Evolutionary conservation across 2,113 vertebrate genomes (phyloP), one percentile per base, ranked within the genome.

Genomic region (Menura novaehollandiae): DNA sequence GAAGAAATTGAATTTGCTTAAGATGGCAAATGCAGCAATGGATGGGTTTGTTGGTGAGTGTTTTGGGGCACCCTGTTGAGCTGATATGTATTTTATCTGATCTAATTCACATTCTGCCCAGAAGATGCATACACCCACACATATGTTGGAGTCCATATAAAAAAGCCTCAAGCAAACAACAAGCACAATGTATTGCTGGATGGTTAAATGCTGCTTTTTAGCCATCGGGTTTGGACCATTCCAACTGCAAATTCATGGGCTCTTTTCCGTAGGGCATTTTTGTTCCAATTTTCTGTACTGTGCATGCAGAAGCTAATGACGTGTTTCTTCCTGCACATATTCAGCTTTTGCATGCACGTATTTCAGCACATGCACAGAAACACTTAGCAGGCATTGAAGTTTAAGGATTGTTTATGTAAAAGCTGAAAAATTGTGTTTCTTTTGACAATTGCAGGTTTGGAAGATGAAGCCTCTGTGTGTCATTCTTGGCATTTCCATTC

Each of bases 1-100:
- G 77, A 95, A 93, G 92, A 77, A 97, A 93, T 97, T 95, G 89
- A 95, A 97, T 93, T 97, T 92, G 49, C 46, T 96, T 97, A 89
- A 94, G 74, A 83, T 94, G 95, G 83, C 92, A 96, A 90, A 96
- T 60, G 85, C 69, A 73, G 83, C 90, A 95, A 59, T 91, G 91
- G 89, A 90, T 90, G 91, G 30, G 69, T 94, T 96, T 92, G 89
- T 30, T 66, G 91, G 89, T 64, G 69, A 93, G 81, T 79, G 86
- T 89, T 95, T 96, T 62, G 90, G 83, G 82, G 93, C 95, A 89
- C 51, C 79, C 44, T 77, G 23, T 66, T 83, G 91, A 91, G 76
- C 46, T 89, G 83, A 91, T 69, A 89, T 66, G 68, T 64, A 44
- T 96, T 97, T 97, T 95, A 46, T 66, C 86, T 95, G 64, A 89